phyloP scores from a whole-genome alignment of 1,140 invertebrate genomes.

The Lepidostoma basale region DNA sequence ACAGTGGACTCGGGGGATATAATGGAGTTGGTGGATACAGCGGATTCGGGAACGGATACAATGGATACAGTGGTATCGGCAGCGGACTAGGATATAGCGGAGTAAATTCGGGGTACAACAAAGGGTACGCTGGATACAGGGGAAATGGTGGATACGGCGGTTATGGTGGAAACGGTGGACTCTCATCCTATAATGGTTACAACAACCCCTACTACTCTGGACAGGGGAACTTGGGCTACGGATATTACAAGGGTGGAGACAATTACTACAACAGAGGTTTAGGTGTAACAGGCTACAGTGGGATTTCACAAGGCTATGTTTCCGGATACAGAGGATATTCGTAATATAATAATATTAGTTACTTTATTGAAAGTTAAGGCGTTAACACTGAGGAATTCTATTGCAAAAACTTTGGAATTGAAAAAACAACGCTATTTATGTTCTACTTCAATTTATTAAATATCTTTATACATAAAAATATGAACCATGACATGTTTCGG shows the following conservation, averaged over 20 bases:
- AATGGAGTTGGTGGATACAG: constrained; percentile 34
- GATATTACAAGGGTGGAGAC: constrained; percentile 43
- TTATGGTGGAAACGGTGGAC: constrained; percentile 55
- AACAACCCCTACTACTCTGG: constrained; percentile 50
- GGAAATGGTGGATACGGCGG: constrained; percentile 53
- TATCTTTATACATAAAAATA: too few species aligned
- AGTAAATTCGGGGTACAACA: neutral
- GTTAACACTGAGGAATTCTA: too few species aligned
- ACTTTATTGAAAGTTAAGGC: too few species aligned
- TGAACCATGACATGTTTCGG: too few species aligned
- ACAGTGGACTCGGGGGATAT: constrained; percentile 6
- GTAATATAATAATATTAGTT: too few species aligned
- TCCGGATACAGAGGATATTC: constrained; percentile 43
- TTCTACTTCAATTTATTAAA: too few species aligned
- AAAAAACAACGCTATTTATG: too few species aligned
- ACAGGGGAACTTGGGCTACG: constrained; percentile 51
- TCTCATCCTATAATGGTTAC: constrained; percentile 54
- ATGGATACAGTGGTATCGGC: neutral
- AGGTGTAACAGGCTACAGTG: constrained; percentile 29
- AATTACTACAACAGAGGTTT: constrained; percentile 26
- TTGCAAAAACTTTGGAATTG: too few species aligned
- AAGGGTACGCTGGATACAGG: neutral
- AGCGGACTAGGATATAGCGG: neutral
- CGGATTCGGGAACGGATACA: neutral
- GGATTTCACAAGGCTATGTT: constrained; percentile 35